A percentile compares a stretch with the other conserved stretches of the same genome.
These are phyloP conservation scores for Embidobia sp. DNA, from an alignment of 2,888 invertebrate genomes.

Conservation along the genomic window DNA sequence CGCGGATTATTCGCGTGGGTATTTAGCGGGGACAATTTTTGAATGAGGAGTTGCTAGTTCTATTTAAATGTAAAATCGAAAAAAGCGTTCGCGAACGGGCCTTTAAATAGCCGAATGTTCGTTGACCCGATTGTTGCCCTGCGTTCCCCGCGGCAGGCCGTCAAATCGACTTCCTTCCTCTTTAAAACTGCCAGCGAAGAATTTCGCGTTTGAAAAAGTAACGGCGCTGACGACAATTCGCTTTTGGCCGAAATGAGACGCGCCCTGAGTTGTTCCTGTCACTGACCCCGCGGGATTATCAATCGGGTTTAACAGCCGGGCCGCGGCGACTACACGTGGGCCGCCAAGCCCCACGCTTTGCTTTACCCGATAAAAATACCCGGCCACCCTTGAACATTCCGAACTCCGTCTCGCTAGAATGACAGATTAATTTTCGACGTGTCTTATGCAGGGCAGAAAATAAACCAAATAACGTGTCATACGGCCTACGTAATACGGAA, in stretches of 20 bases:
- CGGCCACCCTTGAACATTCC: slow-evolving; percentile 62
- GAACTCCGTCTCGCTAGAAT: slow-evolving; percentile 24
- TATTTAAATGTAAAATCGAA: slow-evolving; percentile 35
- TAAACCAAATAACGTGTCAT: slow-evolving; percentile 38
- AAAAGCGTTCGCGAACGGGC: slow-evolving; percentile 8
- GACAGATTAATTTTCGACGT: slow-evolving; percentile 59
- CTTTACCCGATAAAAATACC: slow-evolving; percentile 63
- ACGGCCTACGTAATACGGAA: slow-evolving; percentile 39
- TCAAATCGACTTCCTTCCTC: slow-evolving; percentile 40
- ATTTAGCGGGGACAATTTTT: slow-evolving; percentile 24
- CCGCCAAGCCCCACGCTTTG: slow-evolving; percentile 59
- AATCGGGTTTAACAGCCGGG: slow-evolving; percentile 60
- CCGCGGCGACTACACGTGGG: slow-evolving; percentile 51
- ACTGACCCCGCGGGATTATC: slow-evolving; percentile 67
- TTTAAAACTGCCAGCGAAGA: slow-evolving; percentile 31
- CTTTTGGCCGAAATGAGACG: slow-evolving; percentile 21
- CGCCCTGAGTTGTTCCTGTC: slow-evolving; percentile 61
- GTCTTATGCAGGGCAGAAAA: slow-evolving; percentile 32
- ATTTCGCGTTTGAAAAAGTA: slow-evolving; percentile 32
- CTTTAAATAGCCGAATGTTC: slow-evolving; percentile 48
- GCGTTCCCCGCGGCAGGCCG: background rate
- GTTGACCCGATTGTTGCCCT: slow-evolving; percentile 40
- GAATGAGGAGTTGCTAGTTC: slow-evolving; percentile 2
- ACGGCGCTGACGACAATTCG: slow-evolving; percentile 14
- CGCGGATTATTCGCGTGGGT: no score